Conservation (phyloP, 2,888 invertebrate genomes). For the Girardia tigrina region DNA sequence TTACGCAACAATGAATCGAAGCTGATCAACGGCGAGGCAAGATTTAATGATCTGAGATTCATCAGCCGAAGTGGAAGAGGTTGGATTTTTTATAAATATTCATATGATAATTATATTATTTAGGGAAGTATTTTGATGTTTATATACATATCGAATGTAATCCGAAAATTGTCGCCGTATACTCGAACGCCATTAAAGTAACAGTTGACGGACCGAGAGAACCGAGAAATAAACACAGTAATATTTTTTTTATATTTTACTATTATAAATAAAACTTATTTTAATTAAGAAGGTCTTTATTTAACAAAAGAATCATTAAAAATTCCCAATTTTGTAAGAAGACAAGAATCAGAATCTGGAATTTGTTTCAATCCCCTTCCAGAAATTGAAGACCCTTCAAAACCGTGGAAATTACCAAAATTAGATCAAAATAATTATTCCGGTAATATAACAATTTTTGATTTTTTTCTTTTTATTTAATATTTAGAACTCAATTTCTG, state of each 20-base stretch:
- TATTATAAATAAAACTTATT: background rate
- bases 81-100: slow-evolving; percentile 51
- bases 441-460: background rate
- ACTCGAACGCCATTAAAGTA: slow-evolving; percentile 91
- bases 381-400: background rate
- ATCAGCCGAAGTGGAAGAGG: slow-evolving; percentile 93
- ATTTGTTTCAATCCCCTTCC: background rate
- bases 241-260: background rate
- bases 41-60: slow-evolving; percentile 90
- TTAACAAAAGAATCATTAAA: background rate
- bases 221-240: slow-evolving; percentile 82
- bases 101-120: background rate
- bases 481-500: background rate
- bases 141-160: slow-evolving; percentile 82
- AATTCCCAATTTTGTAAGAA: background rate
- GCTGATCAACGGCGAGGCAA: slow-evolving; percentile 88
- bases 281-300: background rate
- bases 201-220: slow-evolving; percentile 97
- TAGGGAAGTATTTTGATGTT: slow-evolving; percentile 91
- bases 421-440: background rate
- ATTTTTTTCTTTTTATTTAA: background rate
- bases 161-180: slow-evolving; percentile 83
- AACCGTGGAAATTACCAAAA: background rate
- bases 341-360: background rate
- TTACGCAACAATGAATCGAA: slow-evolving; percentile 75